Conservation (phyloP, 2,888 invertebrate genomes). For the Lingula anatina region DNA sequence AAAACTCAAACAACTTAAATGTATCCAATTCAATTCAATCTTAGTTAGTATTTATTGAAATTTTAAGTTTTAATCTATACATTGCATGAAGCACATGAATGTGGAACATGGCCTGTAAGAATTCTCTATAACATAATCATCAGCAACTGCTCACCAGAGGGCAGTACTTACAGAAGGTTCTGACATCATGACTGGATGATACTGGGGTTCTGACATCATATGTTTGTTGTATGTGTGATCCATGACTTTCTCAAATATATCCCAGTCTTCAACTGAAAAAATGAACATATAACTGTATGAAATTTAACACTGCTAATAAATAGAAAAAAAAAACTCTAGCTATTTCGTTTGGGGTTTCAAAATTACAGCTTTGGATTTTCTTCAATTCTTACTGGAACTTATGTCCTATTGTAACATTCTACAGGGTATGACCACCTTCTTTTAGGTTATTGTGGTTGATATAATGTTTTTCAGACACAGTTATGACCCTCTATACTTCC, state of each 20-base stretch:
- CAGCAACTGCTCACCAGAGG: not conserved
- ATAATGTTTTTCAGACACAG: no score
- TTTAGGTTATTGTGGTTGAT: no score
- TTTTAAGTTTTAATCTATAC: not conserved
- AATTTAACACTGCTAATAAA: not conserved
- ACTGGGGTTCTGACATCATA: slow-evolving; percentile 88
- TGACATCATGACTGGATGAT: slow-evolving; percentile 95
- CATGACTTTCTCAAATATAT: slow-evolving; percentile 89
- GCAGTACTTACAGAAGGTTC: slow-evolving; percentile 70
- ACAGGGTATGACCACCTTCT: no score
- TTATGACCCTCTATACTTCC: no score
- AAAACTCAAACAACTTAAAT: no score
- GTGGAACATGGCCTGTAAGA: not conserved
- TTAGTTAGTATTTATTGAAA: not conserved
- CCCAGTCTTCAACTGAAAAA: slow-evolving; percentile 90
- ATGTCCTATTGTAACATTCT: no score
- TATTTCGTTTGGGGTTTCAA: not conserved
- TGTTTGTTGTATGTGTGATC: slow-evolving; percentile 93
- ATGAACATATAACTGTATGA: no score
- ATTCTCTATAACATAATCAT: no score
- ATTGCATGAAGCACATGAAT: not conserved
- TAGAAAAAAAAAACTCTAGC: not conserved
- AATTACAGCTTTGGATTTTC: no score
- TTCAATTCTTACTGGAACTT: no score
- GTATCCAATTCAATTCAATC: not conserved